Conservation (phyloP, 2,113 vertebrate species). For the Anolis carolinensis region DNA sequence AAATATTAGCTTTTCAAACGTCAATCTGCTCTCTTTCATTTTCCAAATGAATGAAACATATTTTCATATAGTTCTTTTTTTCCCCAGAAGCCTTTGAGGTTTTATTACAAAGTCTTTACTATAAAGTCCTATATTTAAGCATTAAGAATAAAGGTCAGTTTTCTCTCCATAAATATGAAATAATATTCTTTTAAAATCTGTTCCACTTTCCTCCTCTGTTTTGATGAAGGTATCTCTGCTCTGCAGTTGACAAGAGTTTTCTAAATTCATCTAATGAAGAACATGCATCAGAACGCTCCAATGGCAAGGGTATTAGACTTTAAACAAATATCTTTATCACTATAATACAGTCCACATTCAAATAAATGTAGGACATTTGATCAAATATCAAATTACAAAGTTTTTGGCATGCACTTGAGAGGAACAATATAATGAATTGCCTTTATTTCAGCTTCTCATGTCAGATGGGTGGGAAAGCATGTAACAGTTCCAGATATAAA, state of each 20-base stretch:
- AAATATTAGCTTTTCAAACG: slow-evolving; percentile 32
- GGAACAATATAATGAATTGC: slow-evolving; percentile 27
- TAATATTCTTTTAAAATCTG: slow-evolving; percentile 32
- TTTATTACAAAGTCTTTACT: slow-evolving; percentile 40
- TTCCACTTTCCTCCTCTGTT: slow-evolving; percentile 20
- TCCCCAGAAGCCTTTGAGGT: slow-evolving; percentile 16
- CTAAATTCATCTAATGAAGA: slow-evolving; percentile 45
- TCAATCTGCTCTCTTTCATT: slow-evolving; percentile 33
- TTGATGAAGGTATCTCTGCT: slow-evolving; percentile 45
- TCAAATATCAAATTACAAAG: slow-evolving; percentile 48
- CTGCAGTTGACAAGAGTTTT: slow-evolving; percentile 41
- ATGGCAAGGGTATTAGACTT: slow-evolving; percentile 41
- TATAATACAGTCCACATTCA: slow-evolving; percentile 50
- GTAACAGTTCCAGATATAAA: slow-evolving; percentile 36
- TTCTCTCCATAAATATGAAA: slow-evolving; percentile 19
- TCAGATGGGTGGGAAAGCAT: slow-evolving; percentile 35
- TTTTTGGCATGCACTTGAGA: slow-evolving; percentile 41
- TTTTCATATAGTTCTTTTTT: slow-evolving; percentile 37
- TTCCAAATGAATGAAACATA: slow-evolving; percentile 39
- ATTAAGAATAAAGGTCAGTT: slow-evolving; percentile 19
- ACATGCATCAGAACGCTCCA: not conserved
- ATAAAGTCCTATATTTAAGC: slow-evolving; percentile 43
- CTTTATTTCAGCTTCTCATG: slow-evolving; percentile 40
- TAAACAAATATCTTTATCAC: slow-evolving; percentile 52
- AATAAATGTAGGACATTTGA: slow-evolving; percentile 51